Percentiles rank a stretch among this genome's conserved stretches.
phyloP scores from a whole-genome alignment of 1,140 invertebrate genomes.

The Dufourea novaeangliae region DNA sequence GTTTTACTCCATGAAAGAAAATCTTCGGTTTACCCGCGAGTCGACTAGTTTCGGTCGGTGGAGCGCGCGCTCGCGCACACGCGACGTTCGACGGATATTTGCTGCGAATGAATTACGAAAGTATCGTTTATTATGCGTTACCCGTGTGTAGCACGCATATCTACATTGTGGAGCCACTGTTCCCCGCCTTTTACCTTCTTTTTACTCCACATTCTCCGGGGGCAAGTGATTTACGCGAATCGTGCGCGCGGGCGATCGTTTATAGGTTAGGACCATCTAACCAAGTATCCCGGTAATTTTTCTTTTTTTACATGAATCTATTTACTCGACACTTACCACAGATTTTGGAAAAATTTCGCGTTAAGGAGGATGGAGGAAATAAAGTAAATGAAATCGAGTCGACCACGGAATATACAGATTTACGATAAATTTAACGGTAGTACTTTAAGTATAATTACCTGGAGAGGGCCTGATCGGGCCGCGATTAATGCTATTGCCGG shows the following conservation, averaged over 20 bases:
- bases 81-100: constrained; percentile 34
- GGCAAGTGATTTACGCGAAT: too few relatives aligned
- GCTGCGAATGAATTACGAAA: constrained; percentile 61
- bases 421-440: constrained; percentile 40
- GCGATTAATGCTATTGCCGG: constrained; percentile 48
- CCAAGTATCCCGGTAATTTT: constrained; percentile 16
- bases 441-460: constrained; percentile 47
- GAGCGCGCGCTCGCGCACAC: too few relatives aligned
- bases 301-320: background rate
- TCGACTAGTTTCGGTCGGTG: background rate
- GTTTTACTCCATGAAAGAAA: background rate
- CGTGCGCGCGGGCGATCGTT: background rate
- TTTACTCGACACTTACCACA: background rate
- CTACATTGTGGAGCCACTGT: constrained; percentile 37
- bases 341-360: background rate
- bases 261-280: constrained; percentile 18
- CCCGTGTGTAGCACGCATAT: constrained; percentile 28
- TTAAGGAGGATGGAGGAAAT: background rate
- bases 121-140: constrained; percentile 53
- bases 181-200: constrained; percentile 37
- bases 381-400: background rate
- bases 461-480: constrained; percentile 28
- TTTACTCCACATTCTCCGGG: constrained; percentile 15
- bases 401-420: constrained; percentile 26
- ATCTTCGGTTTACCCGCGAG: background rate